Base-by-base conservation (phyloP, 1,140 invertebrate species). In the Homarus americanus region DNA sequence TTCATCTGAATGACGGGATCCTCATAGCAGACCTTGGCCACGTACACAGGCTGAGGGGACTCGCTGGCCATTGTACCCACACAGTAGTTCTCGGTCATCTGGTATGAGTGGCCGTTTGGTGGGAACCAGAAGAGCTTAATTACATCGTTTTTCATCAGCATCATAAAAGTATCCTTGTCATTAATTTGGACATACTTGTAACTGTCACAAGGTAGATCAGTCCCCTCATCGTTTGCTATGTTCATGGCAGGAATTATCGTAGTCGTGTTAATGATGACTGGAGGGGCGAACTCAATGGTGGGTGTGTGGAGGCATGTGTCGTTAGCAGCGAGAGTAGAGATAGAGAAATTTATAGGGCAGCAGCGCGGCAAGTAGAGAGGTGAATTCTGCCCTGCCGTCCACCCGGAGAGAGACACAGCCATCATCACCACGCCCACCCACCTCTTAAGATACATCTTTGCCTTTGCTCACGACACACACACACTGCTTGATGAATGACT, bases 21-120 rank as follows among this genome's bases (percentile, higher is more conserved):
- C n/a, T 28, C 10, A n/a, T 17, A 44, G 24, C 83, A 85, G 32
- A 75, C 40, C 17, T 85, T 75, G 15, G 44, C 83, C n/a, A 28
- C 17, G 12, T 49, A 85, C 3, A 2, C 7, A 5, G 79, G 49
- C 24, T 5, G 20, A 5, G 53, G 10, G 7, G 3, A 2, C 20
- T 17, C 41, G 9, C 24, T 24, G 34, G 0, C 5, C 4, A n/a
- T 36, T 7, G 5, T 17, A 0, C 10, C 12, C 32, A 82, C 36
- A 34, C 79, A 82, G 24, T 36, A 82, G n/a, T 82, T 9, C 2
- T 36, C 4, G 34, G 15, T 1, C 53, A 20, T 32, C 79, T 58
- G 36, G 79, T 24, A 82, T 17, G 44, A 36, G 0, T 3, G 32
- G 15, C 49, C 49, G n/a, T 82, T 24, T 36, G 28, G 44, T 7